A percentile compares a stretch with the other conserved stretches of the same genome.
Conservation (phyloP, 2,113 vertebrate genomes). For the Microcebus jonahi region DNA sequence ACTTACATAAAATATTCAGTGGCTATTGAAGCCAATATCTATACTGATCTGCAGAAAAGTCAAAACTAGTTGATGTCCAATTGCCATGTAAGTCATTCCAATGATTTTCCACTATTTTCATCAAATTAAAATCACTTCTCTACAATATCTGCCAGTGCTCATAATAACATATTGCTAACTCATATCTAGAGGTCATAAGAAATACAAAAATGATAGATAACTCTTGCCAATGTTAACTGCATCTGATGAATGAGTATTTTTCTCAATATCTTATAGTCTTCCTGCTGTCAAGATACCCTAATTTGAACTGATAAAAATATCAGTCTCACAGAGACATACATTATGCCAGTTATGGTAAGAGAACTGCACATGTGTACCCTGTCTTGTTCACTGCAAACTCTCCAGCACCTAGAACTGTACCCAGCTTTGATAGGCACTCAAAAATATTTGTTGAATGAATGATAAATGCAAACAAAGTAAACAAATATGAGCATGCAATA, state of each 20-base stretch:
- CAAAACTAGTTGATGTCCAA: not conserved
- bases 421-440: not conserved
- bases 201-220: not conserved
- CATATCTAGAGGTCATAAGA: not conserved
- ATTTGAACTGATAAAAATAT: not conserved
- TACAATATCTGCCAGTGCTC: not conserved
- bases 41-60: not conserved
- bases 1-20: not conserved
- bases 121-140: not conserved
- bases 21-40: not conserved
- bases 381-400: not conserved
- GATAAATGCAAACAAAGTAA: not conserved
- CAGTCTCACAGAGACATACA: not conserved
- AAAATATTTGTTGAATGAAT: not conserved
- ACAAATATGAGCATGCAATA: not conserved
- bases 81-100: not conserved
- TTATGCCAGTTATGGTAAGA: not conserved
- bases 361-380: not conserved
- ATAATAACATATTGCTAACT: not conserved
- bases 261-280: not conserved
- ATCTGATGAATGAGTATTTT: not conserved
- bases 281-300: not conserved
- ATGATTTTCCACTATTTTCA: not conserved
- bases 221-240: not conserved
- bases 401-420: not conserved